Percentiles rank a stretch among this genome's conserved stretches.
phyloP scores from a whole-genome alignment of 2,888 invertebrate species.

The Scaptomyza flava region DNA sequence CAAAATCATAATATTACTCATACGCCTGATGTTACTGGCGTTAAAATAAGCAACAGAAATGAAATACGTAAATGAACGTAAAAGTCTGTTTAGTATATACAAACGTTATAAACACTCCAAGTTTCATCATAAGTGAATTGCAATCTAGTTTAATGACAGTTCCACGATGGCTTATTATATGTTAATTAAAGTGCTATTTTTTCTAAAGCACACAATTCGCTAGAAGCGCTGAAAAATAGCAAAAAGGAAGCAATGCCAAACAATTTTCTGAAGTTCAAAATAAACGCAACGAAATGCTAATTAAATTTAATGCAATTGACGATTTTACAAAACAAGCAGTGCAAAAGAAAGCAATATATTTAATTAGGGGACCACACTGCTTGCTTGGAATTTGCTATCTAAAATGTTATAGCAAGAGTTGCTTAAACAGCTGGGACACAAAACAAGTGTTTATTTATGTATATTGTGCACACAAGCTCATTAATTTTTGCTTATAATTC shows the following conservation, averaged over 20 bases:
- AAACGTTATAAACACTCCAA: too few species aligned
- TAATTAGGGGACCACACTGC: background rate
- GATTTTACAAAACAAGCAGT: background rate
- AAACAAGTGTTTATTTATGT: background rate
- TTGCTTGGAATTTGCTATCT: background rate
- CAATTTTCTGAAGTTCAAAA: background rate
- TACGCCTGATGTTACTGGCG: background rate
- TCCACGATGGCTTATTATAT: background rate
- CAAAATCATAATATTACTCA: background rate
- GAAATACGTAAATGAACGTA: too few species aligned
- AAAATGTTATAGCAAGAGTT: background rate
- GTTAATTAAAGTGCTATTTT: too few species aligned
- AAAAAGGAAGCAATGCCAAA: background rate
- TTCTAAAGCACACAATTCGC: background rate
- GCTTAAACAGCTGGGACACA: background rate
- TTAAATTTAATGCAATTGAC: background rate
- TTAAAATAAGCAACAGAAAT: too few species aligned
- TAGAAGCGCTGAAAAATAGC: background rate
- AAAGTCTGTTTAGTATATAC: too few species aligned
- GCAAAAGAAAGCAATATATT: constrained; percentile 1
- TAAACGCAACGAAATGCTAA: background rate
- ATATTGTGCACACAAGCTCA: background rate
- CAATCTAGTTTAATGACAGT: too few species aligned
- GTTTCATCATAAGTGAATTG: too few species aligned
- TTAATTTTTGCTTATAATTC: background rate